Evolutionary conservation across 2,888 invertebrate genomes (phyloP).

Genomic region (Steinernema carpocapsae): DNA sequence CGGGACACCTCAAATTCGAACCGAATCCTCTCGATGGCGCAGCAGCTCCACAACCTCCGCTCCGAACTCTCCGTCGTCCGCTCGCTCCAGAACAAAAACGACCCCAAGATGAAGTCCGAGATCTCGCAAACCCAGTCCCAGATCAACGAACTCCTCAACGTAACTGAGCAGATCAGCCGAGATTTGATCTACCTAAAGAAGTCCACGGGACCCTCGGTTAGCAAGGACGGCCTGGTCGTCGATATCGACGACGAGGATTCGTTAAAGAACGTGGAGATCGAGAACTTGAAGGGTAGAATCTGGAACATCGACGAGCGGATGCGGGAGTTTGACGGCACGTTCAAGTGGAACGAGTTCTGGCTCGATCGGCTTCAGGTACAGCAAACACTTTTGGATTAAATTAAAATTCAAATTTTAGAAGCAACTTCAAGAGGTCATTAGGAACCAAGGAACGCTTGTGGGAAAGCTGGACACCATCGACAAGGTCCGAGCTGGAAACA

Average conservation of each 20-base stretch:
- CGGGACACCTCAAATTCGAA: constrained; percentile 1
- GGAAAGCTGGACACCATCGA: neutral
- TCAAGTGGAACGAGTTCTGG: constrained; percentile 35
- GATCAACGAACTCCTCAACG: constrained; percentile 38
- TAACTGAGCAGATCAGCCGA: constrained; percentile 47
- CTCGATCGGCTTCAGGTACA: constrained; percentile 50
- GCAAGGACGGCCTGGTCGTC: constrained; percentile 45
- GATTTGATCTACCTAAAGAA: constrained; percentile 64
- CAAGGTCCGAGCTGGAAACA: neutral
- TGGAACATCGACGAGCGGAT: constrained; percentile 25
- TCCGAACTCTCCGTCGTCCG: constrained; percentile 27
- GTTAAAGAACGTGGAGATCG: constrained; percentile 36
- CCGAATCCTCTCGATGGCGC: neutral
- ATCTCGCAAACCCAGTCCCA: constrained; percentile 9
- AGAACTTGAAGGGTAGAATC: constrained; percentile 42
- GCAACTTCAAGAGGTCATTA: constrained; percentile 10
- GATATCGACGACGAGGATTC: neutral
- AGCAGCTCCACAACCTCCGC: constrained; percentile 18
- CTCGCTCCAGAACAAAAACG: constrained; percentile 25
- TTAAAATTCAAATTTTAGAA: neutral
- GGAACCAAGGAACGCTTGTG: constrained; percentile 10
- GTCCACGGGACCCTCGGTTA: constrained; percentile 45
- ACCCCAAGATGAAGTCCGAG: constrained; percentile 20
- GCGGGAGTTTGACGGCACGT: constrained; percentile 9
- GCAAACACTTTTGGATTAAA: neutral